phyloP scores from a whole-genome alignment of 1,140 invertebrate genomes.

The Mamestra configurata region DNA sequence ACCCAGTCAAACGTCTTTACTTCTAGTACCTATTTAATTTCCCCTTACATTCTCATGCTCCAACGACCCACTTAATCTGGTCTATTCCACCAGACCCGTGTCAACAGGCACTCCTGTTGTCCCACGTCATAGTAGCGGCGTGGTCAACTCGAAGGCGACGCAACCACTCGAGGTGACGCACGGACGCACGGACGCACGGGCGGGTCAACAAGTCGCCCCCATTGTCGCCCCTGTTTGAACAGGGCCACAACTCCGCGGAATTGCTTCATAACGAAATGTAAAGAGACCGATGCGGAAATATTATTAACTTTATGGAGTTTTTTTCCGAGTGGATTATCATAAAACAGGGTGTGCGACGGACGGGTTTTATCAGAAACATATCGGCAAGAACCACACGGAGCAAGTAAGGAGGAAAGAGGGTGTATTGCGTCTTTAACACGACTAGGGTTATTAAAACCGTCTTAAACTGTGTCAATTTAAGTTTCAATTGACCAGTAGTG shows the following conservation, averaged over 20 bases:
- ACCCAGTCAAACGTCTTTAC: background rate
- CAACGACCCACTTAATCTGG: background rate
- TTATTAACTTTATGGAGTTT: background rate
- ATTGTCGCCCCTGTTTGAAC: background rate
- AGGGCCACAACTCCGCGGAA: constrained; percentile 13
- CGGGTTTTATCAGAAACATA: too few species aligned
- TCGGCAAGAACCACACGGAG: too few species aligned
- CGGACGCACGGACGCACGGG: constrained; percentile 52
- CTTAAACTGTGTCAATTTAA: too few species aligned
- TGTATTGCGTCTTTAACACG: too few species aligned
- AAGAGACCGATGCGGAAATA: background rate
- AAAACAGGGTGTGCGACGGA: too few species aligned
- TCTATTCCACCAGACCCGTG: background rate
- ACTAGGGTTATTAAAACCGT: too few species aligned
- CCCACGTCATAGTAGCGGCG: background rate
- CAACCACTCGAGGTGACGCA: constrained; percentile 21
- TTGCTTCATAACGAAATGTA: constrained; percentile 19
- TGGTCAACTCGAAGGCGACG: constrained; percentile 13
- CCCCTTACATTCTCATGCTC: background rate
- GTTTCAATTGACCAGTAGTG: too few species aligned
- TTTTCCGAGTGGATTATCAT: background rate
- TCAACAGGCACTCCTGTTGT: constrained; percentile 1
- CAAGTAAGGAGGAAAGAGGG: too few species aligned
- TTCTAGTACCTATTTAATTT: background rate
- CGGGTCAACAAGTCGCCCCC: constrained; percentile 42